Percentiles rank a stretch among this genome's conserved stretches.
phyloP scores from a whole-genome alignment of 2,888 invertebrate genomes.

The Trisateles emortualis region DNA sequence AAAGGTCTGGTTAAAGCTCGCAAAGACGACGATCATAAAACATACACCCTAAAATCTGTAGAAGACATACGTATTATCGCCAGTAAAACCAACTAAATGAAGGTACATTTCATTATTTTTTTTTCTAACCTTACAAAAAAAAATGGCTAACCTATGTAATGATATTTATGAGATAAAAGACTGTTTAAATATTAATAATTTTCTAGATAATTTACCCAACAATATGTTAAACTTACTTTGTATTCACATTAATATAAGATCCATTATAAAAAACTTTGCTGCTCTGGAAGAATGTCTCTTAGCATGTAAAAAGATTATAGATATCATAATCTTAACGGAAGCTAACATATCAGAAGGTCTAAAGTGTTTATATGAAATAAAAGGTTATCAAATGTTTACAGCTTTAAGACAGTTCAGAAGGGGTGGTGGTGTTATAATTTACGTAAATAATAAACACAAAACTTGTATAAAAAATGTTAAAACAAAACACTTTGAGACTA shows the following conservation, averaged over 20 bases:
- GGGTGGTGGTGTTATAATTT: no score
- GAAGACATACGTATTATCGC: background rate
- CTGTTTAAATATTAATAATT: constrained; percentile 3
- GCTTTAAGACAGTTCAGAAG: background rate
- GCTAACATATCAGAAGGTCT: background rate
- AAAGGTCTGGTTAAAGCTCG: constrained; percentile 3
- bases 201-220: constrained; percentile 1
- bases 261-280: constrained; percentile 11
- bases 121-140: background rate
- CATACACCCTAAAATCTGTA: background rate
- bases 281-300: constrained; percentile 1
- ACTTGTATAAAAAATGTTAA: background rate
- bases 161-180: constrained; percentile 8
- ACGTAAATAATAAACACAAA: constrained; percentile 7
- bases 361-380: background rate
- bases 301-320: background rate
- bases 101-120: no score
- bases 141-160: background rate
- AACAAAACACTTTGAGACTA: background rate
- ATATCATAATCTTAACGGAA: constrained; percentile 1
- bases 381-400: background rate
- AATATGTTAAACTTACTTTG: background rate
- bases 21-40: constrained; percentile 8
- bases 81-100: background rate
- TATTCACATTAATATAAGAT: constrained; percentile 12